These are phyloP conservation scores for Eupelmus urozonus DNA, from an alignment of 2,888 invertebrate species.

Conservation along the genomic window DNA sequence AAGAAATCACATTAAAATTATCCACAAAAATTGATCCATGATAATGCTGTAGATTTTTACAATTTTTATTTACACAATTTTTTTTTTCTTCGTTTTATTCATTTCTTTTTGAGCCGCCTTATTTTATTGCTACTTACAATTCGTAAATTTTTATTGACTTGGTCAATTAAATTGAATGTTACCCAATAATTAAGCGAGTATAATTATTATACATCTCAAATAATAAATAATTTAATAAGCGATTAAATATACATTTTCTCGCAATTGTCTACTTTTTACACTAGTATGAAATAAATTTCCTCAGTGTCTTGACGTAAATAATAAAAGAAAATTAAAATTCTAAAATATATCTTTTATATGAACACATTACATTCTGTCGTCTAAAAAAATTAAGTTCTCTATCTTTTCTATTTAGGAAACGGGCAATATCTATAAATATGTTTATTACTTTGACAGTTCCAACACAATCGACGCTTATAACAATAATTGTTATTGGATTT, in stretches of 20 bases:
- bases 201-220: no score
- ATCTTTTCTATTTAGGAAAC: no score
- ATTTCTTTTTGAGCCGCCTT: neutral
- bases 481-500: neutral
- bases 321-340: no score
- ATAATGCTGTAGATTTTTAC: neutral
- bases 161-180: neutral
- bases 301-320: no score
- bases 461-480: neutral
- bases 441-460: slow-evolving; percentile 6
- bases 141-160: neutral
- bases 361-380: no score
- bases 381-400: no score
- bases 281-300: no score
- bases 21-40: neutral
- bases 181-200: neutral
- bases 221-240: no score
- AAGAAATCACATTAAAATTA: neutral
- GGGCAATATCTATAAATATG: slow-evolving; percentile 3
- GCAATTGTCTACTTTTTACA: no score
- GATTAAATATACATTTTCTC: no score
- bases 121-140: neutral
- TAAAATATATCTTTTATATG: no score
- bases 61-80: neutral
- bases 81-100: neutral